phyloP scores from a whole-genome alignment of 1,140 invertebrate genomes.

The Dysdera silvatica region DNA sequence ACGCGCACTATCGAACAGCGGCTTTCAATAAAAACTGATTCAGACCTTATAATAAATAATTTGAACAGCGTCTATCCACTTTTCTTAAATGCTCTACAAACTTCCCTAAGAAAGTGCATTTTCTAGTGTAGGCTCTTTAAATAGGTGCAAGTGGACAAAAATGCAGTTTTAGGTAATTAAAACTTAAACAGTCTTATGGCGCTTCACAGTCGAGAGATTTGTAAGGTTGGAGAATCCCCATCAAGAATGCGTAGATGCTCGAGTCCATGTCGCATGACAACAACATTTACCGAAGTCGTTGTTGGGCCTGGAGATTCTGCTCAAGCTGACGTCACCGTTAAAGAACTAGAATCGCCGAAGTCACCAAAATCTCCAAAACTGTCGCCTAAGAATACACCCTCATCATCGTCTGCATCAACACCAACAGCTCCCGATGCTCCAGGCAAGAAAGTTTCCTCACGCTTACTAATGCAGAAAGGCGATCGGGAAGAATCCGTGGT shows the following conservation, averaged over 20 bases:
- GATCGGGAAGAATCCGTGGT: not conserved
- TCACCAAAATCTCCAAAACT: not conserved
- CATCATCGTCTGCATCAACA: not conserved
- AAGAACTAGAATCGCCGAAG: not conserved
- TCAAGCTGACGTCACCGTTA: not conserved
- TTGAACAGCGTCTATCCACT: too few species aligned
- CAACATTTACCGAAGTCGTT: too few species aligned
- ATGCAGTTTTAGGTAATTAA: too few species aligned
- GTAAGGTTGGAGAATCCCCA: slow-evolving; percentile 19
- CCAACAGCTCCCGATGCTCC: not conserved
- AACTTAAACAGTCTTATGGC: too few species aligned
- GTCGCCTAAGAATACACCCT: not conserved
- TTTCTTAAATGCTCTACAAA: too few species aligned
- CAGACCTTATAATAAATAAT: too few species aligned
- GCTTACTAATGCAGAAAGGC: slow-evolving; percentile 6
- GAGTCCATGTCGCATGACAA: slow-evolving; percentile 10
- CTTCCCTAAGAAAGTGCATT: too few species aligned
- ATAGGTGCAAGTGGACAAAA: too few species aligned
- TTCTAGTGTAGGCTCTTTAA: too few species aligned
- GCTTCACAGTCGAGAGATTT: slow-evolving; percentile 18
- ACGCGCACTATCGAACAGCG: too few species aligned
- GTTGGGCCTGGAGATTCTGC: not conserved
- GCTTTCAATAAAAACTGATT: too few species aligned
- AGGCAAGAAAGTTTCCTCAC: not conserved
- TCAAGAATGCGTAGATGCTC: not conserved